A percentile compares a stretch with the other conserved stretches of the same genome.
phyloP scores from a whole-genome alignment of 2,888 invertebrate species.

The Papilio protenor region DNA sequence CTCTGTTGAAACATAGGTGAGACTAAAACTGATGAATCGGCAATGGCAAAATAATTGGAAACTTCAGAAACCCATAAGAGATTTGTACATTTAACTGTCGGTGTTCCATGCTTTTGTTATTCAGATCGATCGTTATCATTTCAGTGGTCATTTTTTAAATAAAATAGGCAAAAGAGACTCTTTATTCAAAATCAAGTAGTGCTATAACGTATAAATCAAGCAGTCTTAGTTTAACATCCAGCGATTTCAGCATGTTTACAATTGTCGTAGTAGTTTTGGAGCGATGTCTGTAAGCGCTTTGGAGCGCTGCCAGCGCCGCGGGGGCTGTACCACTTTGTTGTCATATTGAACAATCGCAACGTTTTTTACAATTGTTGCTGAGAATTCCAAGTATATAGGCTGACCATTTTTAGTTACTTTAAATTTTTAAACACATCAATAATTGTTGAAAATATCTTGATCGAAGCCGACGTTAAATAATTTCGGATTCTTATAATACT shows the following conservation, averaged over 20 bases:
- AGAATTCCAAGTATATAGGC: background rate
- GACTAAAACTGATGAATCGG: too few relatives aligned
- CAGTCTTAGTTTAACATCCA: conserved; percentile 1
- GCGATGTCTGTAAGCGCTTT: background rate
- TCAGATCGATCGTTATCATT: too few relatives aligned
- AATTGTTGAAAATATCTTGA: too few relatives aligned
- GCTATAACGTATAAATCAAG: conserved; percentile 2
- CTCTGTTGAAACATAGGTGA: too few relatives aligned
- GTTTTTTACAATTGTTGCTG: background rate
- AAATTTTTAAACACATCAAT: too few relatives aligned
- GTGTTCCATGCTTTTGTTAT: too few relatives aligned
- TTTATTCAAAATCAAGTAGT: background rate
- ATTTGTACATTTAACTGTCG: too few relatives aligned
- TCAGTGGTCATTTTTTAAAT: too few relatives aligned
- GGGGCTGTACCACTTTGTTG: background rate
- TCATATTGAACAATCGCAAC: background rate
- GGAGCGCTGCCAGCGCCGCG: conserved; percentile 6
- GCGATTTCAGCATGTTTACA: conserved; percentile 15
- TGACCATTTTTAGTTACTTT: too few relatives aligned
- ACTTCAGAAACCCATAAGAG: too few relatives aligned
- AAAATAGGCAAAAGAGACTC: too few relatives aligned
- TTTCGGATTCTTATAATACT: background rate
- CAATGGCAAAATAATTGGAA: too few relatives aligned
- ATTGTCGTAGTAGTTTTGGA: background rate
- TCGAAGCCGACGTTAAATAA: background rate